Conservation (phyloP, 2,888 invertebrate species). For the Nesidiocoris tenuis region DNA sequence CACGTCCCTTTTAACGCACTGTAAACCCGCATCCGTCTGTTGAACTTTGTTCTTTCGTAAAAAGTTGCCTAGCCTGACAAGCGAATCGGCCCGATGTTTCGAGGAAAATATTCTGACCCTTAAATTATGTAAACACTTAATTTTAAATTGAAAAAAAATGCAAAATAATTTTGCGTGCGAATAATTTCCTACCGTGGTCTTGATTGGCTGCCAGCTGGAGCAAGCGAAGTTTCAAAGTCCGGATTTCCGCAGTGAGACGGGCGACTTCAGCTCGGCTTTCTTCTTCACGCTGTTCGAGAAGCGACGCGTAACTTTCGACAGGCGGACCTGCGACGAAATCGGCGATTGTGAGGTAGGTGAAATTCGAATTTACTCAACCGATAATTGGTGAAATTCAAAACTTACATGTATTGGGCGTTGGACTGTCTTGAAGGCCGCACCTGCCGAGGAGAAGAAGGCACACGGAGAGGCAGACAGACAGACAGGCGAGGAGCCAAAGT, state of each 20-base stretch:
- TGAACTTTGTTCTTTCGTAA: no score
- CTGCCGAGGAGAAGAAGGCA: constrained; percentile 59
- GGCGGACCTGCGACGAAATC: constrained; percentile 43
- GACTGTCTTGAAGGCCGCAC: constrained; percentile 56
- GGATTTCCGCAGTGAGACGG: constrained; percentile 64
- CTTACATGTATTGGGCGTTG: constrained; percentile 33
- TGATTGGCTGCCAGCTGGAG: constrained; percentile 56
- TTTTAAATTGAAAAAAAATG: no score
- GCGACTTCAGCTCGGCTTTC: constrained; percentile 63
- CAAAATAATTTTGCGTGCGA: no score
- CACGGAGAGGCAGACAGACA: constrained; percentile 58
- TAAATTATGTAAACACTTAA: no score
- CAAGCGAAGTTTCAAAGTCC: constrained; percentile 62
- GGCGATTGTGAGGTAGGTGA: no score
- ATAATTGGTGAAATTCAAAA: no score
- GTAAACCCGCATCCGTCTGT: no score
- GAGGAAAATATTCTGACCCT: no score
- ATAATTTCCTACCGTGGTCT: constrained; percentile 44
- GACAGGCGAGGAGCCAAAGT: constrained; percentile 60
- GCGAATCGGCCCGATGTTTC: no score
- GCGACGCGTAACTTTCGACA: constrained; percentile 54
- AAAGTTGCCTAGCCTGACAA: no score
- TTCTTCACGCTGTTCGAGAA: constrained; percentile 63
- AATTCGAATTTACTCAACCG: background rate
- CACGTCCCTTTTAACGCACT: no score